Base-by-base conservation (phyloP, 1,140 invertebrate species). In the Carposina sasakii region DNA sequence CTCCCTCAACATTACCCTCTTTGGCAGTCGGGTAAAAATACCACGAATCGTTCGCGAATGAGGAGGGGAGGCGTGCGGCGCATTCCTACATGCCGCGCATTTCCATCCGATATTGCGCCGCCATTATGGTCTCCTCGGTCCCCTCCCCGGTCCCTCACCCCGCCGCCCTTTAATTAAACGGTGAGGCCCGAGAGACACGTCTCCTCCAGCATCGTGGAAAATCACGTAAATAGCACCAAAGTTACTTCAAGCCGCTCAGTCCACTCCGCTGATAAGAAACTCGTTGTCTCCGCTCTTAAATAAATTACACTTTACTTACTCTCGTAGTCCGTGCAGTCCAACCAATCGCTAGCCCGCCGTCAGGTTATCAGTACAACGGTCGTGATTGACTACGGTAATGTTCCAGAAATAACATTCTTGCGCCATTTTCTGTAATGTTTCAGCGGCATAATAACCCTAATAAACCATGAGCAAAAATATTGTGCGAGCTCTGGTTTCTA, bases 41-140 rank as follows among this genome's bases (percentile, higher is more conserved):
- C 77, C 81, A 77, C 67, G 76, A 76, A 84, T 84, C 67, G 73
- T 74, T 81, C 67, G 66, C 74, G 65, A 67, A 75, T 78, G 66
- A 70, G 67, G 61, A 71, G 70, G 76, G 74, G 76, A 50, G 73
- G 75, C 63, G 73, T 68, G 73, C 68, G 76, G 75, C 77, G 71
- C 76, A 81, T 84, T 84, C 81, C 81, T 74, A 81, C 77, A 81
- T 84, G 76, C 81, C 81, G 73, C 73, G 76, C 81, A 84, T 84
- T 84, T 84, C 76, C 75, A 81, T 81, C 77, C 76, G 77, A 84
- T 84, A 84, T 84, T 84, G 81, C 77, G 76, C 76, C 71, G 76
- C 76, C 75, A 84, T 84, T 81, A 81, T 84, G 71, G 77, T 74
- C 63, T 73, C 68, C 69, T 75, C 62, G 47, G 44, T 57, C 67